These are phyloP conservation scores for Bubo bubo DNA, from an alignment of 2,113 vertebrate genomes.

Conservation along the genomic window DNA sequence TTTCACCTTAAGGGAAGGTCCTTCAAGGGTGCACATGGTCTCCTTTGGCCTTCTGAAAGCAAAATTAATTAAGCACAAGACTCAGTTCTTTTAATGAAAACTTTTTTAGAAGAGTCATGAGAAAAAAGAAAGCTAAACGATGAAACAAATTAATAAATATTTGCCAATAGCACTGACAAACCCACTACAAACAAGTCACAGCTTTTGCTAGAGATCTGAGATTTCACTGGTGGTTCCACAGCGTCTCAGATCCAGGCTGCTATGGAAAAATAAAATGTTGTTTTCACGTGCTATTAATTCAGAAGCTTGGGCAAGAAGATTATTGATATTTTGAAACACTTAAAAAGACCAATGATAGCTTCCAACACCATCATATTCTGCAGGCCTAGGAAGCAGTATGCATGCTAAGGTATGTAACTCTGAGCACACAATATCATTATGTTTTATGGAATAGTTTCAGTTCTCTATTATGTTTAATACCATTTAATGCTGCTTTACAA, in stretches of 20 bases:
- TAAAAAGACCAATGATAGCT: neutral
- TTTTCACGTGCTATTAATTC: neutral
- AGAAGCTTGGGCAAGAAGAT: neutral
- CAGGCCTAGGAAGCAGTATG: neutral
- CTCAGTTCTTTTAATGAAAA: neutral
- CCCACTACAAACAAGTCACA: neutral
- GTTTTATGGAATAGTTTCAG: neutral
- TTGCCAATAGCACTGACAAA: neutral
- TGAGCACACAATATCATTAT: rapidly evolving
- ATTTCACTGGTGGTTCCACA: neutral
- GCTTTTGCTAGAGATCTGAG: neutral
- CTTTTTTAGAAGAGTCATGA: neutral
- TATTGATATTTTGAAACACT: neutral
- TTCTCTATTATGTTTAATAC: neutral
- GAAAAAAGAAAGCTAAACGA: neutral
- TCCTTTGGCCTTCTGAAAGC: neutral
- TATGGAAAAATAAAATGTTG: neutral
- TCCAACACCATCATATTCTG: neutral
- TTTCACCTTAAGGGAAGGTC: slow-evolving; percentile 8
- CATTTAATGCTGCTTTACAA: neutral
- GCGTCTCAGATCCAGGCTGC: neutral
- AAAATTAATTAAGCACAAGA: neutral
- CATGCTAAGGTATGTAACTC: neutral
- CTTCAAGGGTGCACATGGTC: neutral
- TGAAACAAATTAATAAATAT: neutral